These are phyloP conservation scores for Aphyosemion australe DNA, from an alignment of 2,113 vertebrate species.

Conservation along the genomic window DNA sequence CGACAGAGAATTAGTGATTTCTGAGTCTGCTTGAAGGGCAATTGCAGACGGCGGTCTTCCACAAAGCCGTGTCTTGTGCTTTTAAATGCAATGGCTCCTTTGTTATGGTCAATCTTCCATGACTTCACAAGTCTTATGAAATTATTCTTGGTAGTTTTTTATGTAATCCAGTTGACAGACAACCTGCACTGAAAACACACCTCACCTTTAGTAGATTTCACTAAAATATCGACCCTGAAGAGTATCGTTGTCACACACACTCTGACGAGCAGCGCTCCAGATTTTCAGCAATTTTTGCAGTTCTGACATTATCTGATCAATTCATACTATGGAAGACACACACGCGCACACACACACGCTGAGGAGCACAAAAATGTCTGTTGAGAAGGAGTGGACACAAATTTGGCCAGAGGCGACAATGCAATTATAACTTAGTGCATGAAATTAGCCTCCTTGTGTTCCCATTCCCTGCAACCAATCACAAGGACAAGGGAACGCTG, in stretches of 20 bases:
- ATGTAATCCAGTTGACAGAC: background rate
- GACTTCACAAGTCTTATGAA: background rate
- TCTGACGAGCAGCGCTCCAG: slow-evolving; percentile 10
- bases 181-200: background rate
- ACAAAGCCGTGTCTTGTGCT: background rate
- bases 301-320: slow-evolving; percentile 36
- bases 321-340: background rate
- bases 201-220: slow-evolving; percentile 13
- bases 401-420: slow-evolving; percentile 72
- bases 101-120: background rate
- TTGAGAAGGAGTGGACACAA: slow-evolving; percentile 51
- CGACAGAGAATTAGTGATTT: background rate
- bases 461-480: slow-evolving; percentile 68
- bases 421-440: slow-evolving; percentile 73
- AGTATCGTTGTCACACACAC: slow-evolving; percentile 23
- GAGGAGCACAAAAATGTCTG: slow-evolving; percentile 15
- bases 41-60: background rate
- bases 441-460: slow-evolving; percentile 74
- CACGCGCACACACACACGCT: slow-evolving; percentile 5
- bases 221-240: slow-evolving; percentile 14
- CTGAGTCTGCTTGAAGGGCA: background rate
- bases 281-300: slow-evolving; percentile 28
- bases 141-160: background rate
- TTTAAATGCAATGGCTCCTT: background rate
- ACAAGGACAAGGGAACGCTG: slow-evolving; percentile 66